phyloP scores from a whole-genome alignment of 2,888 invertebrate genomes.

The Melieria picta region DNA sequence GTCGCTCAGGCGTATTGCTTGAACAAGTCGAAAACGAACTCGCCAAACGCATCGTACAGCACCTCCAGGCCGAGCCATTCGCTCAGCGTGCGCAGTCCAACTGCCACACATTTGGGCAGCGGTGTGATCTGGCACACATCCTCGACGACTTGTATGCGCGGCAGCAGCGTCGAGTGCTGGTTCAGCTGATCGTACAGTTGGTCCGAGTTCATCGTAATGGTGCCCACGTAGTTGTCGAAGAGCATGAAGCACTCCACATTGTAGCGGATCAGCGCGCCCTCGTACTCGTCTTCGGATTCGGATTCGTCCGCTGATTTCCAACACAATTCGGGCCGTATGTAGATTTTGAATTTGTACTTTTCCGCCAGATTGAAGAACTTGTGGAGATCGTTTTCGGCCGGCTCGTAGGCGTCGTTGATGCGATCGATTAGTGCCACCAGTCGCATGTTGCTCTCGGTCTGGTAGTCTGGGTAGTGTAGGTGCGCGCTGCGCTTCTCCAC shows the following conservation, averaged over 20 bases:
- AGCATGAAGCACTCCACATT: slow-evolving; percentile 42
- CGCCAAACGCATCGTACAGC: slow-evolving; percentile 43
- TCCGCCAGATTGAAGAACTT: slow-evolving; percentile 42
- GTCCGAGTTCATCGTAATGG: slow-evolving; percentile 32
- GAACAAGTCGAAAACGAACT: slow-evolving; percentile 42
- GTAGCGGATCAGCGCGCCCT: slow-evolving; percentile 24
- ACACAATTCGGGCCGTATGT: slow-evolving; percentile 41
- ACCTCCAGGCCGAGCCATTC: slow-evolving; percentile 39
- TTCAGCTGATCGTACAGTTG: slow-evolving; percentile 36
- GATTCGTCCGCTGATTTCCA: slow-evolving; percentile 34
- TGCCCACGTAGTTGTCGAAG: slow-evolving; percentile 40
- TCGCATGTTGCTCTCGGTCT: slow-evolving; percentile 6
- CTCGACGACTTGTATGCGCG: slow-evolving; percentile 37
- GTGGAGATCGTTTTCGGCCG: slow-evolving; percentile 30
- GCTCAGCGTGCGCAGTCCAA: slow-evolving; percentile 28
- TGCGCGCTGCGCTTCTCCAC: neutral
- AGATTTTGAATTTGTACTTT: slow-evolving; percentile 39
- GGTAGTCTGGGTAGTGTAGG: slow-evolving; percentile 7
- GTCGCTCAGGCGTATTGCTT: slow-evolving; percentile 35
- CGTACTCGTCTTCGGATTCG: neutral
- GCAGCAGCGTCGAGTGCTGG: slow-evolving; percentile 35
- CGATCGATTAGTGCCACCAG: slow-evolving; percentile 35
- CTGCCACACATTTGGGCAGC: slow-evolving; percentile 34
- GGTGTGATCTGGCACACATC: slow-evolving; percentile 44
- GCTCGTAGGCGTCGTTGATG: slow-evolving; percentile 35